Percentiles rank a stretch among this genome's conserved stretches.
Conservation (phyloP, 2,888 invertebrate species). For the Cerceris ruficornis region DNA sequence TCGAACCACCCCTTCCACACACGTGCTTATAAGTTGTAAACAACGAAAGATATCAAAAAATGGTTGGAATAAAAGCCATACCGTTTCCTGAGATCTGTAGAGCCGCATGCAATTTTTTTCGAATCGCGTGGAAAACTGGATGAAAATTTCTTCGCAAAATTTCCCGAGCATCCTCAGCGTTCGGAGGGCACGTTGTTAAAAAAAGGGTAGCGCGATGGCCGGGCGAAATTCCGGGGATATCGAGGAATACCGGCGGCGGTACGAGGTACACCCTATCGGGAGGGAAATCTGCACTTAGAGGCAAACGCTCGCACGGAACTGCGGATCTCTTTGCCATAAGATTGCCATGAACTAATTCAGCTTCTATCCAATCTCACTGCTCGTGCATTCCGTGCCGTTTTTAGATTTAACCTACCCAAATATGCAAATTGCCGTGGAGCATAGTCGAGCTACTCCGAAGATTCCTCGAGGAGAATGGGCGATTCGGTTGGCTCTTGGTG, state of each 20-base stretch:
- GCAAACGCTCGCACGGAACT: slow-evolving; percentile 4
- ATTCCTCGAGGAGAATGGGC: slow-evolving; percentile 63
- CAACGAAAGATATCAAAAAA: too few relatives aligned
- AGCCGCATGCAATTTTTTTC: too few relatives aligned
- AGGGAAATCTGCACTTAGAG: slow-evolving; percentile 19
- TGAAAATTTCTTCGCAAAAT: neutral
- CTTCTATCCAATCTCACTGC: slow-evolving; percentile 68
- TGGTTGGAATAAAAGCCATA: too few relatives aligned
- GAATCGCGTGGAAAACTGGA: too few relatives aligned
- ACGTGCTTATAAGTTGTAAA: too few relatives aligned
- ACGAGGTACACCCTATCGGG: slow-evolving; percentile 13
- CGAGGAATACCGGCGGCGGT: neutral
- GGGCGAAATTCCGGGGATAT: neutral
- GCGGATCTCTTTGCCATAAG: slow-evolving; percentile 59
- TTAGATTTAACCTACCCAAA: slow-evolving; percentile 76
- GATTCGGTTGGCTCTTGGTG: slow-evolving; percentile 61
- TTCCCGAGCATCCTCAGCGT: slow-evolving; percentile 2
- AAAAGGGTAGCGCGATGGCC: neutral
- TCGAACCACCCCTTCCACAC: too few relatives aligned
- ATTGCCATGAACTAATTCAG: slow-evolving; percentile 68
- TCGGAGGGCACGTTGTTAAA: neutral
- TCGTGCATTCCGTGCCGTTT: slow-evolving; percentile 71
- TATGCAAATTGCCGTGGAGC: slow-evolving; percentile 76
- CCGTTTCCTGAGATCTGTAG: too few relatives aligned
- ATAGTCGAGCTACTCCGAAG: slow-evolving; percentile 50